Evolutionary conservation across 2,888 invertebrate species (phyloP).

Genomic region (Dione vanillae): DNA sequence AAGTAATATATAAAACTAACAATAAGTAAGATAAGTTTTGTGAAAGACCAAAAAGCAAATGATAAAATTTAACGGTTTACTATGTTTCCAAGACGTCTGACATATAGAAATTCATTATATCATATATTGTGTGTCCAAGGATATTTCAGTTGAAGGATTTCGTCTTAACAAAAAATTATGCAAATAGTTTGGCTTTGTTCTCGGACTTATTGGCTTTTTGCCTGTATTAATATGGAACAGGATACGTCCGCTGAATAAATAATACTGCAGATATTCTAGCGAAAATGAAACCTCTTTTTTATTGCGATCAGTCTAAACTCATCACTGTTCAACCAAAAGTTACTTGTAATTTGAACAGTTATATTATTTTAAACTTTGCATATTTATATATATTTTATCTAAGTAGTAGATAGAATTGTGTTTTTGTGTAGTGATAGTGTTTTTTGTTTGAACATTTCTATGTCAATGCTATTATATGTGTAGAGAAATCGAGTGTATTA

Average conservation of each 20-base stretch:
- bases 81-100: too few relatives aligned
- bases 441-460: background rate
- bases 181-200: constrained; percentile 12
- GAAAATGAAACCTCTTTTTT: constrained; percentile 22
- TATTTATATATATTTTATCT: background rate
- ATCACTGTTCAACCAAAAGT: background rate
- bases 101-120: background rate
- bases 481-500: background rate
- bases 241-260: constrained; percentile 28
- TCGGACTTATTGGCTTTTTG: constrained; percentile 4
- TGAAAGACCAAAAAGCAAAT: too few relatives aligned
- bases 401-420: too few relatives aligned
- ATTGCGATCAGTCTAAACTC: background rate
- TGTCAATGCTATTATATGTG: background rate
- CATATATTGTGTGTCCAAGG: background rate
- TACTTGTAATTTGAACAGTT: background rate
- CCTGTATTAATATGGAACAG: constrained; percentile 34
- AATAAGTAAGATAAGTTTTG: too few relatives aligned
- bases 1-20: too few relatives aligned
- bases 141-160: constrained; percentile 27
- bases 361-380: background rate
- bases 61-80: too few relatives aligned
- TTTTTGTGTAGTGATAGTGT: background rate
- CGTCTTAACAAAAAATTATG: constrained; percentile 14
- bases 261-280: constrained; percentile 35